A percentile compares a stretch with the other conserved stretches of the same genome.
These are phyloP conservation scores for Gobius niger DNA, from an alignment of 2,113 vertebrate species.

Conservation along the genomic window DNA sequence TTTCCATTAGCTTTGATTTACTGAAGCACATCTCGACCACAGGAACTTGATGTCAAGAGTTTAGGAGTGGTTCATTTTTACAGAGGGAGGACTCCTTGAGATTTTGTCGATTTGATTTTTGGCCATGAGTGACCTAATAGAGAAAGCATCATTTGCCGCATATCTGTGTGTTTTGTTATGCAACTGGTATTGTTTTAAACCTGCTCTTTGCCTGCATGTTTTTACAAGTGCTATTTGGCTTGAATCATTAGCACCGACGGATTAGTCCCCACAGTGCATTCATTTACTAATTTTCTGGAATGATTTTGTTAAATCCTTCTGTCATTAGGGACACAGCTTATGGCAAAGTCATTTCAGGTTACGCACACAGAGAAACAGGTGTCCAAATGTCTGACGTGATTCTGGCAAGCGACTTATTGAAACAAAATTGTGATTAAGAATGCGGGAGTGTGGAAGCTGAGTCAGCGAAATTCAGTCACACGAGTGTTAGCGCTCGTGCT, in stretches of 20 bases:
- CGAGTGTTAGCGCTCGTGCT: too few relatives aligned
- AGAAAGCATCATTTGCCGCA: slow-evolving; percentile 53
- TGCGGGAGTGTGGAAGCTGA: too few relatives aligned
- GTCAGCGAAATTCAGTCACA: too few relatives aligned
- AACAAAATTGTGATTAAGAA: too few relatives aligned
- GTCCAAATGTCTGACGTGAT: neutral
- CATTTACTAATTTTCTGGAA: slow-evolving; percentile 33
- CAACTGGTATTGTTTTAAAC: slow-evolving; percentile 51
- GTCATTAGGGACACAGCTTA: slow-evolving; percentile 8
- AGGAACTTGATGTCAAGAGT: neutral
- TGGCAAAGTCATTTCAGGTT: slow-evolving; percentile 1
- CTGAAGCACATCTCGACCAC: slow-evolving; percentile 12
- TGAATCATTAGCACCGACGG: slow-evolving; percentile 21
- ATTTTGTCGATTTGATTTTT: slow-evolving; percentile 33
- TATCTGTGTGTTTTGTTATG: slow-evolving; percentile 47
- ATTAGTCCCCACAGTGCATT: slow-evolving; percentile 16
- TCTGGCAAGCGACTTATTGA: too few relatives aligned
- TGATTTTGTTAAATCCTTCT: slow-evolving; percentile 17
- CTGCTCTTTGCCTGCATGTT: slow-evolving; percentile 15
- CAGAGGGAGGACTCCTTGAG: slow-evolving; percentile 32
- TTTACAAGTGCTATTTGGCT: slow-evolving; percentile 29
- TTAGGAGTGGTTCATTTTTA: slow-evolving; percentile 21
- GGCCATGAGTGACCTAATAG: slow-evolving; percentile 62
- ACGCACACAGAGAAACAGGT: slow-evolving; percentile 12
- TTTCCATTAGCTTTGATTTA: slow-evolving; percentile 19